Conservation (phyloP, 2,113 vertebrate genomes). For the Alethe castanea region DNA sequence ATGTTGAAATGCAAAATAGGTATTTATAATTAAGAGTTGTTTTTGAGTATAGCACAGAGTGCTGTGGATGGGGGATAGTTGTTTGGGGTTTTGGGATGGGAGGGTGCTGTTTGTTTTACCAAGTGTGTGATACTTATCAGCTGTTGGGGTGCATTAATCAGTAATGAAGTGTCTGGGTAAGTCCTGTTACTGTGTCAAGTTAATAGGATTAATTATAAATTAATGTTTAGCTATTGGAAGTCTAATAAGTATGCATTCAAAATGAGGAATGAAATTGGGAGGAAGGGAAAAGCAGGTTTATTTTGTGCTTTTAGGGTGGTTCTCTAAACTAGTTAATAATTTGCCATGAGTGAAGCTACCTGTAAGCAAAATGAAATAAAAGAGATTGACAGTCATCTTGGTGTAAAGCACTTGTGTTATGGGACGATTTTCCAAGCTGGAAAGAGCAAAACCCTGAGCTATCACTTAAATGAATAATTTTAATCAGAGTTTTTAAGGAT, state of each 20-base stretch:
- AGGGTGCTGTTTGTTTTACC: neutral
- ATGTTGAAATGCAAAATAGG: neutral
- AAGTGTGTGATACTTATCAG: neutral
- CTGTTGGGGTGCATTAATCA: neutral
- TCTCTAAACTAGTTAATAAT: neutral
- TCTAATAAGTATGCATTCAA: neutral
- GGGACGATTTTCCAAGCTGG: neutral
- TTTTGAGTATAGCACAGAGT: neutral
- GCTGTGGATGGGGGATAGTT: neutral
- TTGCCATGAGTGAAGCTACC: neutral
- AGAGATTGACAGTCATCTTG: neutral
- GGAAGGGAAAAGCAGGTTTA: neutral
- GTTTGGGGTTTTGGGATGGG: too few relatives aligned
- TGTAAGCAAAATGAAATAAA: neutral
- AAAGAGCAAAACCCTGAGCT: too few relatives aligned
- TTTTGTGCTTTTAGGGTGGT: neutral
- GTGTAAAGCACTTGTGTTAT: neutral
- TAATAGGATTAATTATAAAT: neutral
- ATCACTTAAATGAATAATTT: neutral
- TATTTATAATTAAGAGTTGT: neutral
- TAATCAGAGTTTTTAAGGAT: neutral
- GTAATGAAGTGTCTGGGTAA: neutral
- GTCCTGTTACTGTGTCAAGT: neutral
- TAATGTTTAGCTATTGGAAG: neutral
- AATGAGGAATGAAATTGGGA: neutral